Base-by-base conservation (phyloP, 2,888 invertebrate genomes). In the Eupithecia inturbata region DNA sequence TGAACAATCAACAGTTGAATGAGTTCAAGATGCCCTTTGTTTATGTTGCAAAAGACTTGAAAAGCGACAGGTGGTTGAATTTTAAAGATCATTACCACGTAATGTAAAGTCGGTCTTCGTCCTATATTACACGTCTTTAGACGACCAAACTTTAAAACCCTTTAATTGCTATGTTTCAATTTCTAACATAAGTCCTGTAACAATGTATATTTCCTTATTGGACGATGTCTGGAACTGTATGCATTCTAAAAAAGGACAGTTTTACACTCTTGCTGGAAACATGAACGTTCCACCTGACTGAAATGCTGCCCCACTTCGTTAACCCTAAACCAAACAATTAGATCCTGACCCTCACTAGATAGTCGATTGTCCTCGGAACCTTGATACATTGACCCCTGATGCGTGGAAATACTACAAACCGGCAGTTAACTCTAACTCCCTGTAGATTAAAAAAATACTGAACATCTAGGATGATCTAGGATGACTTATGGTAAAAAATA, bases 41-140 rank as follows among this genome's bases (percentile, higher is more conserved):
- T 66, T 39, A 66, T 14, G 62, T 62, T 31, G 39, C 36, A 31
- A 66, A 53, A 53, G 49, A 68, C 57, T 68, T 53, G 68, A 68
- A 28, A 57, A 49, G 68, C 53, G 36, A 57, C 53, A 68, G 66
- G 66, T 66, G 66, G 66, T 41, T 36, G 39, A 14, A 39, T 66
- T 14, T 7, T 14, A 26, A 62, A 31, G 19, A 66, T 26, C 14
- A 66, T 41, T 39, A 41, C 26, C 5, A 41, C 22, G 22, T 66
- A 7, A 26, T 12, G 2, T 31, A 36, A 64, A 14, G 4, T 63
- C 22, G 22, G 22, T 12, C 22, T 53, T 53, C 3, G 6, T 53
- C 22, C 0, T 7, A n/a, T 49, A 19, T 16, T 49, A 53, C 53
- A 22, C 53, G 22, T 22, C 12, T 53, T 22, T 22, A 9, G 7